These are phyloP conservation scores for Pterobdella sp. DNA, from an alignment of 2,888 invertebrate genomes.

Conservation along the genomic window DNA sequence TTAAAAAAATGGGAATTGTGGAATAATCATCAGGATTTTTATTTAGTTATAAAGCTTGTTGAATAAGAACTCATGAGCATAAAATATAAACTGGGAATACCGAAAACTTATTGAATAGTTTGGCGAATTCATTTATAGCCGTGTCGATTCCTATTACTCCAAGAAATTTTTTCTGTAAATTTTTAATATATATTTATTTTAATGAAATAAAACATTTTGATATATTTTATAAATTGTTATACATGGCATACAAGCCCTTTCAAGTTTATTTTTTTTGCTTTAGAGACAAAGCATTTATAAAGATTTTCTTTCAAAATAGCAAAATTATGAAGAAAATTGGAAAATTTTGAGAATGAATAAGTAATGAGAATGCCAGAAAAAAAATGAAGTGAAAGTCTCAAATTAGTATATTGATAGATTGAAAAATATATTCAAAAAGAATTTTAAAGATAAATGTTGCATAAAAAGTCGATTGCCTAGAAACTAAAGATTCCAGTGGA, in stretches of 20 bases:
- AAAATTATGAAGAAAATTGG: background rate
- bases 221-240: too few species aligned
- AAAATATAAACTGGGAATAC: too few species aligned
- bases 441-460: background rate
- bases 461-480: background rate
- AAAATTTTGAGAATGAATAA: background rate
- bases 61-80: too few species aligned
- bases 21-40: too few species aligned
- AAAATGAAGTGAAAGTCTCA: background rate
- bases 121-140: conserved; percentile 20
- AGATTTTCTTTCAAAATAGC: background rate
- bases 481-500: too few species aligned
- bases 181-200: background rate
- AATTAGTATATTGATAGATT: conserved; percentile 2
- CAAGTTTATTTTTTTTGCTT: too few species aligned
- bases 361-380: background rate
- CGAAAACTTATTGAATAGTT: conserved; percentile 19
- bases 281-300: too few species aligned
- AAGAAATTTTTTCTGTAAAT: background rate
- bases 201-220: background rate
- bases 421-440: background rate
- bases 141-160: conserved; percentile 23
- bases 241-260: too few species aligned
- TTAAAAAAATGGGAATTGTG: too few species aligned
- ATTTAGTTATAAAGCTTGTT: too few species aligned